phyloP scores from a whole-genome alignment of 2,113 vertebrate genomes.

The Clarias macrocephalus region DNA sequence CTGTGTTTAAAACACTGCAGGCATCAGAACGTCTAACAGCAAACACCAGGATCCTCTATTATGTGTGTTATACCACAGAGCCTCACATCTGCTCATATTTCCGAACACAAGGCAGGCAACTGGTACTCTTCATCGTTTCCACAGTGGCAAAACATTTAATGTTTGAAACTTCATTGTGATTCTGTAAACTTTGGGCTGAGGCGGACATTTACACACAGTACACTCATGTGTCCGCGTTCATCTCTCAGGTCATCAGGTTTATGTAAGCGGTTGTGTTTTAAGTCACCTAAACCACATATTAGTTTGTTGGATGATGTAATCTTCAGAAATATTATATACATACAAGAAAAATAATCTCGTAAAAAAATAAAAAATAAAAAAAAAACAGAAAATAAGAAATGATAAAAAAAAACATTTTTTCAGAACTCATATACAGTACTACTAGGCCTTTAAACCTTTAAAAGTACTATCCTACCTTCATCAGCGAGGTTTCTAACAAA shows the following conservation, averaged over 20 bases:
- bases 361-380: no score
- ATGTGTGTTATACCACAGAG: slow-evolving; percentile 47
- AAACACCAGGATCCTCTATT: slow-evolving; percentile 9
- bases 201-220: neutral
- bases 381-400: no score
- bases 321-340: neutral
- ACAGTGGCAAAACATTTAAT: neutral
- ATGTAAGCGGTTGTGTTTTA: neutral
- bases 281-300: neutral
- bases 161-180: neutral
- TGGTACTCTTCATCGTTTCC: neutral
- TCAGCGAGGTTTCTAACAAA: no score
- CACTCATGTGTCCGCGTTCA: neutral
- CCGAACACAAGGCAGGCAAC: neutral
- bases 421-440: no score
- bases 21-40: slow-evolving; percentile 34
- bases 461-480: no score
- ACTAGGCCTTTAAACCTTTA: no score
- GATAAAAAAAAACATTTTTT: no score
- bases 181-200: neutral
- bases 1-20: slow-evolving; percentile 37
- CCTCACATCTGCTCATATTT: slow-evolving; percentile 64
- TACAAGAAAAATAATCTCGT: no score
- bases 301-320: neutral
- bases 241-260: neutral